Percentiles rank a stretch among this genome's conserved stretches.
Conservation (phyloP, 1,140 invertebrate species). For the Drosophila sproati region DNA sequence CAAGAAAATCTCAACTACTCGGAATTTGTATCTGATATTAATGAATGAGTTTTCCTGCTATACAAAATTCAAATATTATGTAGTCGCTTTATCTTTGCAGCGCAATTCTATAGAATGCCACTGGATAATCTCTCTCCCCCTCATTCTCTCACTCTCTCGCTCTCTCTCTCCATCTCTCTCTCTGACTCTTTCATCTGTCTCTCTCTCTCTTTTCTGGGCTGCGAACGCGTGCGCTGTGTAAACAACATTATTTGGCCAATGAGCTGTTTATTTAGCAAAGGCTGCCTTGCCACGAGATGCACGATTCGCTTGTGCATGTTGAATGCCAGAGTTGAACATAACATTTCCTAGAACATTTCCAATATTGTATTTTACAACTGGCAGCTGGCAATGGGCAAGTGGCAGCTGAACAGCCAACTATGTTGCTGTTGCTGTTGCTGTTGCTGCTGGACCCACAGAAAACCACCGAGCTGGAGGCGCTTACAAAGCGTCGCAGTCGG, state of each 20-base stretch:
- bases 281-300: constrained; percentile 12
- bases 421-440: not conserved
- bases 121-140: not conserved
- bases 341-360: constrained; percentile 24
- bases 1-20: not conserved
- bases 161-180: not conserved
- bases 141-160: not conserved
- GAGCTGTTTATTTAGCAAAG: constrained; percentile 8
- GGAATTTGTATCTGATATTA: constrained; percentile 1
- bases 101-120: constrained; percentile 10
- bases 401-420: not conserved
- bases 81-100: not conserved
- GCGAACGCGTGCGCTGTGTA: constrained; percentile 35
- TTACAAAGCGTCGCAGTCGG: constrained; percentile 30
- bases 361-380: constrained; percentile 4
- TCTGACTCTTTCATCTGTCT: not conserved
- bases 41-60: constrained; percentile 8
- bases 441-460: constrained; percentile 8
- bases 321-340: constrained; percentile 7
- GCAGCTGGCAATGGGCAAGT: constrained; percentile 12
- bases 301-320: constrained; percentile 17
- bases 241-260: constrained; percentile 33
- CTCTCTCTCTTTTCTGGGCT: not conserved
- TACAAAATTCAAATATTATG: not conserved
- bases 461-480: constrained; percentile 4